Conservation (phyloP, 2,113 vertebrate genomes). For the Hypanus sabinus region DNA sequence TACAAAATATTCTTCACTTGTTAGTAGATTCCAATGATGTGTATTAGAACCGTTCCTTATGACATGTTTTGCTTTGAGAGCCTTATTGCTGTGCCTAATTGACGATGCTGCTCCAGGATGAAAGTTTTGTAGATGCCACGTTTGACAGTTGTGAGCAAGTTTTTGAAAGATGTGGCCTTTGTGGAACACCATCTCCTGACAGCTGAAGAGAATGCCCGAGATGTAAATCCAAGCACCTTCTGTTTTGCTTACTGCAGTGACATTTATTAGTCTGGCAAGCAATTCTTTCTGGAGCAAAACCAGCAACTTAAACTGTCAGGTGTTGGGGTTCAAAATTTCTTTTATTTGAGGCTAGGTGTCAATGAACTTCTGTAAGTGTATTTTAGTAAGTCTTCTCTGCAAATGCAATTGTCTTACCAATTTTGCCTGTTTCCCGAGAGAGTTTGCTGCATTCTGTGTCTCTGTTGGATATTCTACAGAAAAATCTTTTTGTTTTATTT, state of each 20-base stretch:
- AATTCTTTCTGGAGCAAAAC: neutral
- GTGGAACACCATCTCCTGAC: neutral
- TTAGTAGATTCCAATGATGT: neutral
- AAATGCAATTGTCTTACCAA: neutral
- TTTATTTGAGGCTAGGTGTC: neutral
- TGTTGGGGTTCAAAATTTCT: neutral
- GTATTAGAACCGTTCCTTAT: neutral
- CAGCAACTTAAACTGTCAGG: neutral
- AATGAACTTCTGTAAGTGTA: neutral
- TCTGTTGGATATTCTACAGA: neutral
- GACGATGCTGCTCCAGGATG: neutral
- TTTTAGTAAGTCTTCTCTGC: neutral
- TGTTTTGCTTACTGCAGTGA: neutral
- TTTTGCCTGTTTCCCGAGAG: neutral
- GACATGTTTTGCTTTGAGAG: neutral
- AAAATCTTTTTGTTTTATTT: neutral
- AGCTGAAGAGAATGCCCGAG: neutral
- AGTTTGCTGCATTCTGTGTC: neutral
- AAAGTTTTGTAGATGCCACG: neutral
- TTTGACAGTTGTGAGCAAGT: neutral
- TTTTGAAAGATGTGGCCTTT: neutral
- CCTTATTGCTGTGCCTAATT: neutral
- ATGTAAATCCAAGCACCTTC: neutral
- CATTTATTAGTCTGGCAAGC: neutral
- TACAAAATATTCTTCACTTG: neutral